These are phyloP conservation scores for Musca domestica DNA, from an alignment of 1,140 invertebrate species.

Conservation along the genomic window DNA sequence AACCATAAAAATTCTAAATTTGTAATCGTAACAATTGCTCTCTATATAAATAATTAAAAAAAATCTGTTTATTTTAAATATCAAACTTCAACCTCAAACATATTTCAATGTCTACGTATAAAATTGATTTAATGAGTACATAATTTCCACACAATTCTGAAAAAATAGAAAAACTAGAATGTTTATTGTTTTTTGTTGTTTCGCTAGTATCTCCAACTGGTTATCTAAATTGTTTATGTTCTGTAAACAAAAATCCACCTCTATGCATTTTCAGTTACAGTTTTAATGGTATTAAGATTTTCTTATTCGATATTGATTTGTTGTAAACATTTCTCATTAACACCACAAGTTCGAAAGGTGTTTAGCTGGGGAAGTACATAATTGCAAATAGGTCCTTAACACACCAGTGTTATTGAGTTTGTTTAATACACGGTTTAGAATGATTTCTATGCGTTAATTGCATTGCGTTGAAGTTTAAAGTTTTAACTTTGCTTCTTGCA, in stretches of 20 bases:
- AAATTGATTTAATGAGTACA: too few species aligned
- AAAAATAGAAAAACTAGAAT: too few species aligned
- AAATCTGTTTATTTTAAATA: too few species aligned
- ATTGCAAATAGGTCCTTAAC: neutral
- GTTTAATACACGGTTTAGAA: neutral
- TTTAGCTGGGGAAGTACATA: neutral
- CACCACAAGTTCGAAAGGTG: neutral
- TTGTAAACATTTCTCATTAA: constrained; percentile 11
- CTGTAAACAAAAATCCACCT: neutral
- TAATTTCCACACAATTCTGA: too few species aligned
- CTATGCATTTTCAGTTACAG: neutral
- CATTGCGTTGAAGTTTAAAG: neutral
- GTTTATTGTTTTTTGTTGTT: neutral
- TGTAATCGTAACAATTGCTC: too few species aligned
- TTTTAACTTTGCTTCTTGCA: neutral
- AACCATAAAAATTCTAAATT: too few species aligned
- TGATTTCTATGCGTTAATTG: neutral
- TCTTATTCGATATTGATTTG: neutral
- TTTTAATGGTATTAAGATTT: constrained; percentile 5
- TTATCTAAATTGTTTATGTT: constrained; percentile 16
- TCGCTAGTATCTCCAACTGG: neutral
- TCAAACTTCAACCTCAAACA: too few species aligned
- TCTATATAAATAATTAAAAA: too few species aligned
- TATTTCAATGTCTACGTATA: too few species aligned
- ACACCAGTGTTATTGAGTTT: neutral